Evolutionary conservation across 2,888 invertebrate genomes (phyloP), one percentile per base, ranked within the genome.

Genomic region (Mimas tiliae): DNA sequence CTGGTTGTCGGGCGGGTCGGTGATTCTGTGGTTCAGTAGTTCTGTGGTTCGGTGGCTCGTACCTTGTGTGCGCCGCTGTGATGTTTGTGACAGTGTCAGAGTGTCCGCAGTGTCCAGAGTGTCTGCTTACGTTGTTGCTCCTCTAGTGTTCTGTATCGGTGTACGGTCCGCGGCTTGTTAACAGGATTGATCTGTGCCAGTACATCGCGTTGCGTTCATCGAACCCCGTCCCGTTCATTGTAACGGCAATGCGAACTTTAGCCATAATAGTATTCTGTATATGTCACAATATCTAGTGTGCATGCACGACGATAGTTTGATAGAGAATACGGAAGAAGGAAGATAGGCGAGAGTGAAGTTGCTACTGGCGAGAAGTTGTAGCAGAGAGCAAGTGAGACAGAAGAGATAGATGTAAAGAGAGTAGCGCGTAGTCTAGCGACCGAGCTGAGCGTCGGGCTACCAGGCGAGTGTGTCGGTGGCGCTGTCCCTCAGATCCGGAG

Each of bases 211-310:
- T 81, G 91, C 90, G 89, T 91, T 89, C 91, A 82, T 84, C 84
- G 83, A 79, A 81, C 79, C 82, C 85, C 86, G 83, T 58, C 82
- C 81, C 83, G 85, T 86, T 82, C 81, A 74, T 81, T 77, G 82
- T 83, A 80, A 85, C 82, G 88, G 89, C 89, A 85, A 83, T 90
- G 91, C 92, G 88, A 86, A 90, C 85, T 86, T 89, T 83, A 89
- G 87, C 86, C 90, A 88, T 83, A 85, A 88, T 87, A 89, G 87
- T 90, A 88, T 89, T 90, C 76, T 89, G 89, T 90, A 79, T 87
- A 88, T 93, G 93, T 92, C 88, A 91, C 91, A 92, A 91, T 93
- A 93, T 90, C 93, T 93, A 93, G 93, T 93, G 93, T 93, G 85
- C 93, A 93, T 93, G 93, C 93, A 93, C 93, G 90, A 91, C 89